These are phyloP conservation scores for Rhodophaea formosa DNA, from an alignment of 2,888 invertebrate genomes.

Conservation along the genomic window DNA sequence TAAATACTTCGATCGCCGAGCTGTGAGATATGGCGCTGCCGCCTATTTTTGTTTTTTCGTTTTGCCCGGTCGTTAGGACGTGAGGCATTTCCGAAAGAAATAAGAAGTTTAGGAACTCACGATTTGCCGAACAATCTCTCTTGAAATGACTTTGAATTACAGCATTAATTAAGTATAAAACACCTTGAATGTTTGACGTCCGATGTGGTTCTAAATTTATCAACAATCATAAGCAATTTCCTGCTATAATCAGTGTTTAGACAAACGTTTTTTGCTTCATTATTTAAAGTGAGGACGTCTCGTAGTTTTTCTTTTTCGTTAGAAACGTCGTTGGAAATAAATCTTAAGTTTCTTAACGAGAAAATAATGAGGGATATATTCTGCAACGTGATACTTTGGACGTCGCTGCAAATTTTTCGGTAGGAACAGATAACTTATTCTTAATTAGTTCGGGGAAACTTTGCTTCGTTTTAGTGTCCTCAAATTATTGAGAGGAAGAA, in stretches of 20 bases:
- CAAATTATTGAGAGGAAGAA: constrained; percentile 29
- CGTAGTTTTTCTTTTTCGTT: constrained; percentile 15
- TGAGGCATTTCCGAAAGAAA: constrained; percentile 1
- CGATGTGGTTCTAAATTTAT: too few species aligned
- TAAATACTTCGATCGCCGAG: constrained; percentile 48
- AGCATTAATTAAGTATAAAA: background rate
- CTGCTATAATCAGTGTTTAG: background rate
- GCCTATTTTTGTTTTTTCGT: constrained; percentile 40
- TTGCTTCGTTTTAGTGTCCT: constrained; percentile 32
- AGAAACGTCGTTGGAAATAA: constrained; percentile 37
- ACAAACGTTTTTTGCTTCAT: background rate
- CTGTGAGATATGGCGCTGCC: constrained; percentile 48
- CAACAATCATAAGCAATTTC: background rate
- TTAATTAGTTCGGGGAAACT: constrained; percentile 53
- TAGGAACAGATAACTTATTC: constrained; percentile 41
- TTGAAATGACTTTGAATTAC: constrained; percentile 1
- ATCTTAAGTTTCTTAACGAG: constrained; percentile 61
- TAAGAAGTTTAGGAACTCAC: background rate
- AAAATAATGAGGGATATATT: constrained; percentile 53
- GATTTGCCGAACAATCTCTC: background rate
- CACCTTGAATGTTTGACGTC: background rate
- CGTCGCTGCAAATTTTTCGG: constrained; percentile 36
- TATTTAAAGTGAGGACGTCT: constrained; percentile 6
- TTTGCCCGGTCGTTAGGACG: constrained; percentile 28
- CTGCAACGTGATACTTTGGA: constrained; percentile 43